These are phyloP conservation scores for Sarcophaga caerulescens DNA, from an alignment of 2,888 invertebrate species.

Conservation along the genomic window DNA sequence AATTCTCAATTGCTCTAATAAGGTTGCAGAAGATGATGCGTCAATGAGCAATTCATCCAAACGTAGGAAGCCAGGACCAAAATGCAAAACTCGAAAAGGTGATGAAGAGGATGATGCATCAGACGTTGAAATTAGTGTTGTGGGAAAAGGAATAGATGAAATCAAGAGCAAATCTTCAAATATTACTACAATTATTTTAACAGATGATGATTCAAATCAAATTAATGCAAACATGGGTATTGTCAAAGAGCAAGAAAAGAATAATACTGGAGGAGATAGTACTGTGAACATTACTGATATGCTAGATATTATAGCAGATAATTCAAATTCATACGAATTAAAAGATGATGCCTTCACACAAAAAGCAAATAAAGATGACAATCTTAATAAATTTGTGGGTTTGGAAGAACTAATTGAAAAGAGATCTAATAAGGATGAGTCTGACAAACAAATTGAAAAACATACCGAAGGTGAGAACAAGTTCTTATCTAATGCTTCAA, in stretches of 20 bases:
- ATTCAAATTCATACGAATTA: background rate
- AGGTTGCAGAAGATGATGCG: background rate
- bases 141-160: conserved; percentile 35
- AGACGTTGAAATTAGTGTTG: conserved; percentile 62
- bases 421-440: too few relatives aligned
- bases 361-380: background rate
- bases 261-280: background rate
- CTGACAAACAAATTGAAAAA: background rate
- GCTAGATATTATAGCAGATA: background rate
- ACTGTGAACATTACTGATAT: background rate
- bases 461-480: background rate
- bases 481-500: background rate
- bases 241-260: background rate
- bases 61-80: conserved; percentile 43
- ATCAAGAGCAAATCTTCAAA: background rate
- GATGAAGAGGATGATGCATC: conserved; percentile 35
- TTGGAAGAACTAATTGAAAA: background rate
- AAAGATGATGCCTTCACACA: background rate
- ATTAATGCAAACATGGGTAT: background rate
- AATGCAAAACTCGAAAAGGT: conserved; percentile 30
- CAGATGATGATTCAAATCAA: conserved; percentile 6
- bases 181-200: conserved; percentile 37
- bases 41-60: background rate
- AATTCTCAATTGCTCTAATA: background rate
- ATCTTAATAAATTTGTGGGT: background rate